Evolutionary conservation across 2,888 invertebrate species (phyloP).

Genomic region (Xylocampa areola): DNA sequence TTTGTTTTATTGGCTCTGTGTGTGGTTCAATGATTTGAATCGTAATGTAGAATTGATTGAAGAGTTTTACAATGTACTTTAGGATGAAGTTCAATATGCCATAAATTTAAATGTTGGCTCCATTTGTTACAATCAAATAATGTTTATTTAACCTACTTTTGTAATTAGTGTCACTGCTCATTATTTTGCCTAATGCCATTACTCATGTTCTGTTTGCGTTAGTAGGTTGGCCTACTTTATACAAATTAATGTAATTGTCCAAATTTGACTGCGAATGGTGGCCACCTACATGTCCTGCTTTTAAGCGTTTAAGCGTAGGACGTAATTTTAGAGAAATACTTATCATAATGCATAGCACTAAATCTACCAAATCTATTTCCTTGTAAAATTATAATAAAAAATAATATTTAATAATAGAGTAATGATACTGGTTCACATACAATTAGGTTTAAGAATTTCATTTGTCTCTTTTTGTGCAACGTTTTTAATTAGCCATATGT

Average conservation of each 20-base stretch:
- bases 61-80: conserved; percentile 3
- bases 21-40: conserved; percentile 5
- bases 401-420: background rate
- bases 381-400: too few species aligned
- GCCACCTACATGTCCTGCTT: conserved; percentile 54
- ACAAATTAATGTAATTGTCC: conserved; percentile 73
- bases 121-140: conserved; percentile 45
- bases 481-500: conserved; percentile 35
- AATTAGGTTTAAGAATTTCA: conserved; percentile 22
- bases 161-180: conserved; percentile 53
- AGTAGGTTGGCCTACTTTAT: conserved; percentile 68
- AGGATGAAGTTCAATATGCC: conserved; percentile 13
- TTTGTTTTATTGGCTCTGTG: conserved; percentile 6
- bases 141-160: conserved; percentile 47
- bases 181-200: conserved; percentile 65
- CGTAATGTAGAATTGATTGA: too few species aligned
- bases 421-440: conserved; percentile 9
- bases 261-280: conserved; percentile 65
- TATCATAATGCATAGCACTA: conserved; percentile 10
- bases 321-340: conserved; percentile 36
- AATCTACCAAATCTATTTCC: background rate
- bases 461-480: conserved; percentile 27
- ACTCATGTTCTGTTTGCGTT: conserved; percentile 69
- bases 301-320: conserved; percentile 62
- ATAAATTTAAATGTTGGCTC: conserved; percentile 27